phyloP scores from a whole-genome alignment of 2,797 vertebrate species.

The Glossophaga mutica region DNA sequence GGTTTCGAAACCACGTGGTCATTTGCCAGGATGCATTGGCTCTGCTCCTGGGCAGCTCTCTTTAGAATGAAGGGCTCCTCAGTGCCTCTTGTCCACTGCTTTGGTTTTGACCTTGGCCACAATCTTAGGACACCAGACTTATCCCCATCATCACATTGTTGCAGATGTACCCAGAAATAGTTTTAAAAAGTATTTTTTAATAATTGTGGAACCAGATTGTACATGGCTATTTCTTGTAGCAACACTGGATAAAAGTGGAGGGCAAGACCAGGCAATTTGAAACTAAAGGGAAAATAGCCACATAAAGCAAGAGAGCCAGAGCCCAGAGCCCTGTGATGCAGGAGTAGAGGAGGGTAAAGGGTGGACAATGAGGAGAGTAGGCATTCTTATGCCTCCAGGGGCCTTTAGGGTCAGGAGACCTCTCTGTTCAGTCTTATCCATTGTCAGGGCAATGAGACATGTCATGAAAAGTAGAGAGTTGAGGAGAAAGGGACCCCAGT shows the following conservation, averaged over 20 bases:
- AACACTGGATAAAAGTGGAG: not conserved
- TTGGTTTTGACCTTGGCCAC: not conserved
- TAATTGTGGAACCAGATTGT: not conserved
- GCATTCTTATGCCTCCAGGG: rapidly evolving
- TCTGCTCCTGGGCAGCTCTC: not conserved
- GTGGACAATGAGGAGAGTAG: not conserved
- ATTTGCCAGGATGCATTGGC: rapidly evolving
- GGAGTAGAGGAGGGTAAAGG: not conserved
- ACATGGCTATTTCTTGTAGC: not conserved
- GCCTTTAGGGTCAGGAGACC: not conserved
- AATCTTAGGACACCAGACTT: not conserved
- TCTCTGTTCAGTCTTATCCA: not conserved
- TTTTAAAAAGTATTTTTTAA: not conserved
- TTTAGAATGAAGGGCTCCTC: not conserved
- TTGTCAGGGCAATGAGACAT: not conserved
- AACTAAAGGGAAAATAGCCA: not conserved
- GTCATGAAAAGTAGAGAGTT: not conserved
- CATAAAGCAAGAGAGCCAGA: not conserved
- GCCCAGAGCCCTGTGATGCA: not conserved
- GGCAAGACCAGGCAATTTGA: not conserved
- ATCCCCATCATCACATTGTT: not conserved
- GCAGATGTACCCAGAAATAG: not conserved
- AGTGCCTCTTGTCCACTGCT: not conserved
- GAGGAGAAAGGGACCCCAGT: not conserved
- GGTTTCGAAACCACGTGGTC: not conserved